phyloP scores from a whole-genome alignment of 2,113 vertebrate genomes.

The Pangasianodon gigas region DNA sequence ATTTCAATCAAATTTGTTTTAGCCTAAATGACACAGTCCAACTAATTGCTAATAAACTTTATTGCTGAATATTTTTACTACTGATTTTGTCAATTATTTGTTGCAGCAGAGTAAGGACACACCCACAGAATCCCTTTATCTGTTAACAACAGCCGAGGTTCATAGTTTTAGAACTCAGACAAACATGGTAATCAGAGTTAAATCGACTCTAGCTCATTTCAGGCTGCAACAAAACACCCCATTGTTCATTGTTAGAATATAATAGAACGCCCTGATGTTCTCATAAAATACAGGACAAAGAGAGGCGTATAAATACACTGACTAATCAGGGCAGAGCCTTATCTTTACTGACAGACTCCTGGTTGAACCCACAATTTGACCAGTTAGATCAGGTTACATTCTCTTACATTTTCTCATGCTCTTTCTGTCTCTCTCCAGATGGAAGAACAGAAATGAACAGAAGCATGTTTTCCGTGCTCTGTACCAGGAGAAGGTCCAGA shows the following conservation, averaged over 20 bases:
- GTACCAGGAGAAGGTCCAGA: conserved; percentile 45
- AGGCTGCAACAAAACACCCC: background rate
- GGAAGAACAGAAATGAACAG: conserved; percentile 33
- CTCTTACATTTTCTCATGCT: background rate
- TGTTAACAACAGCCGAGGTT: background rate
- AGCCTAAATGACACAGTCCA: background rate
- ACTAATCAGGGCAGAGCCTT: background rate
- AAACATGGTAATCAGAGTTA: background rate
- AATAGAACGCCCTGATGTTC: background rate
- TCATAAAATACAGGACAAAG: background rate
- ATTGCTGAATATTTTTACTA: background rate
- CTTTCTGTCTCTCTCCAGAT: conserved; percentile 32
- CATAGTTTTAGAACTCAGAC: background rate
- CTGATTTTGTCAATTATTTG: background rate
- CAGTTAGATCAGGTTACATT: background rate
- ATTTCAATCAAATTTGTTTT: background rate
- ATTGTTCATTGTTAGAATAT: background rate
- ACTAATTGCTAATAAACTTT: background rate
- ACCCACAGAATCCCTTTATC: background rate
- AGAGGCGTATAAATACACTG: background rate
- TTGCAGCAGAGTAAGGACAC: background rate
- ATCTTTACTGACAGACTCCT: background rate
- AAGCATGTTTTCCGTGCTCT: conserved; percentile 5
- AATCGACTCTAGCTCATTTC: background rate
- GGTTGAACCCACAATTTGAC: background rate